phyloP scores from a whole-genome alignment of 1,140 invertebrate species.

The Anagrus nilaparvatae region DNA sequence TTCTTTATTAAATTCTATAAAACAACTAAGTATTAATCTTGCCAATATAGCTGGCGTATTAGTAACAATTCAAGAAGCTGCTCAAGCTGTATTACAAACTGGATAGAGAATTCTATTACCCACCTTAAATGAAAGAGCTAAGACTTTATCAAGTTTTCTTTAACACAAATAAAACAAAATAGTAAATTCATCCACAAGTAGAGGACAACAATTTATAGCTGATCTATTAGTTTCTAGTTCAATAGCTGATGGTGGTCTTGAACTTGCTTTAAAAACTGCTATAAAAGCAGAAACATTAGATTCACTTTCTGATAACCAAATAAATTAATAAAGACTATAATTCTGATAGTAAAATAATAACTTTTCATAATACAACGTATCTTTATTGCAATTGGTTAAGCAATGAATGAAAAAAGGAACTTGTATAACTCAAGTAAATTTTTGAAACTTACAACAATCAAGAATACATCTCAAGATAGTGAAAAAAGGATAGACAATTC shows the following conservation, averaged over 20 bases:
- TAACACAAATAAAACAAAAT: no score
- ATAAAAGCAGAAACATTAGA: conserved; percentile 52
- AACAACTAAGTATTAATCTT: conserved; percentile 60
- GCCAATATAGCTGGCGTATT: conserved; percentile 65
- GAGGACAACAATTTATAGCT: conserved; percentile 81
- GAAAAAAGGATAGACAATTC: conserved; percentile 47
- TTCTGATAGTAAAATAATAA: conserved; percentile 10
- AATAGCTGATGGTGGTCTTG: conserved; percentile 81
- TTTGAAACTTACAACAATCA: conserved; percentile 44
- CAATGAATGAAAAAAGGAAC: conserved; percentile 57
- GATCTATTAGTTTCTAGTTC: conserved; percentile 81
- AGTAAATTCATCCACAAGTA: conserved; percentile 21
- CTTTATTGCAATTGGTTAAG: conserved; percentile 73
- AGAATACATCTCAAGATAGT: conserved; percentile 32
- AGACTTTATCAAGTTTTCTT: conserved; percentile 72
- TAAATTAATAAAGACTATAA: conserved; percentile 11
- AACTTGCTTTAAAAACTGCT: conserved; percentile 69
- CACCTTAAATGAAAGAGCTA: conserved; percentile 82
- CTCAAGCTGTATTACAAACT: conserved; percentile 73
- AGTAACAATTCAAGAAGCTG: conserved; percentile 67
- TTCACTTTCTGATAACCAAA: conserved; percentile 29
- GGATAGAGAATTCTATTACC: conserved; percentile 86
- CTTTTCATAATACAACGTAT: conserved; percentile 42
- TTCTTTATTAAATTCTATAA: conserved; percentile 57
- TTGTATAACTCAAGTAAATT: conserved; percentile 37